A percentile compares a stretch with the other conserved stretches of the same genome.
Conservation (phyloP, 2,888 invertebrate species). For the Dicyrtoma fusca region DNA sequence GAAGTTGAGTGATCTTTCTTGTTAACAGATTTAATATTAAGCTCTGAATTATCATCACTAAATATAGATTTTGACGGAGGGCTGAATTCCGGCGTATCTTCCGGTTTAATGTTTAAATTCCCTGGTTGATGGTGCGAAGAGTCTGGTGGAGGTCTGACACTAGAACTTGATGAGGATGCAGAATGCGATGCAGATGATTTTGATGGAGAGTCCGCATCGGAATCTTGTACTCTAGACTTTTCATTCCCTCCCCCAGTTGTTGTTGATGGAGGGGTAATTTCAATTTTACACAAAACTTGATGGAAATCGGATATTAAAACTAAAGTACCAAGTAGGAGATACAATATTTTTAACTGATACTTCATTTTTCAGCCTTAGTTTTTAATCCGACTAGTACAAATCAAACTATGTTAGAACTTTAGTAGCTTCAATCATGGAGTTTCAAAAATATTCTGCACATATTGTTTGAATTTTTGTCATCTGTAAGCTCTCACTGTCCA, state of each 20-base stretch:
- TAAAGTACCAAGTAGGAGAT: constrained; percentile 1
- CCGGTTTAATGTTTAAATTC: constrained; percentile 5
- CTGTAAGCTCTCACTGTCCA: no score
- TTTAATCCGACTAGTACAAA: no score
- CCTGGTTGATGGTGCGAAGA: background rate
- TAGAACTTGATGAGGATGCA: background rate
- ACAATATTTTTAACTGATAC: background rate
- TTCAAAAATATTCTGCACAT: no score
- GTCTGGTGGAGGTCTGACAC: background rate
- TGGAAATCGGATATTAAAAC: constrained; percentile 1
- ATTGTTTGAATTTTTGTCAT: no score
- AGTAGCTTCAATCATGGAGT: no score
- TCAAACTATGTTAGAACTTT: no score
- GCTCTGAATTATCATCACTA: constrained; percentile 19
- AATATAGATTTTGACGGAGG: constrained; percentile 33
- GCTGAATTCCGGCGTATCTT: constrained; percentile 35
- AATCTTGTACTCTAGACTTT: background rate
- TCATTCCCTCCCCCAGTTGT: background rate
- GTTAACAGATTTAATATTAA: constrained; percentile 28
- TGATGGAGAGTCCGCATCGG: background rate
- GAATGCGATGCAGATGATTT: background rate
- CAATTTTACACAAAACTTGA: constrained; percentile 26
- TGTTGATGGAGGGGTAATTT: constrained; percentile 24
- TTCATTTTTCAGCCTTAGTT: no score
- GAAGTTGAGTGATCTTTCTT: constrained; percentile 7